Evolutionary conservation across 2,888 invertebrate genomes (phyloP).

Genomic region (Adelognathus sp.): DNA sequence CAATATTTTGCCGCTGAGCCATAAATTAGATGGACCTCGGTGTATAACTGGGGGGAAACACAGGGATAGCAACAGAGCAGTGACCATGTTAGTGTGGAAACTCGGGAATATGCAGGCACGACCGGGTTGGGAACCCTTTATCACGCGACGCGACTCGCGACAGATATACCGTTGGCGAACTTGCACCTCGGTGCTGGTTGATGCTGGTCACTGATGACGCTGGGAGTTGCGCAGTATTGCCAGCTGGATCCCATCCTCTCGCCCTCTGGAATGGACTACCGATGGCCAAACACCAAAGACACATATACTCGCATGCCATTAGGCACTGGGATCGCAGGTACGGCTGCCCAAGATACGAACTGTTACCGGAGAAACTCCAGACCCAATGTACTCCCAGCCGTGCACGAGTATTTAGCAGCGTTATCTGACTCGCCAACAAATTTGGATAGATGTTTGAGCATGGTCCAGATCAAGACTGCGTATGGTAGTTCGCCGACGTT

Average conservation of each 20-base stretch:
- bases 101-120: not conserved
- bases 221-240: not conserved
- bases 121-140: constrained; percentile 64
- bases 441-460: not conserved
- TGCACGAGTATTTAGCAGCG: constrained; percentile 37
- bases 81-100: not conserved
- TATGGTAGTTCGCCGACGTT: too few species aligned
- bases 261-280: not conserved
- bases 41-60: constrained; percentile 49
- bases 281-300: not conserved
- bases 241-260: not conserved
- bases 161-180: constrained; percentile 68
- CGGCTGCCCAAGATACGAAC: not conserved
- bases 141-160: constrained; percentile 67
- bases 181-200: constrained; percentile 60
- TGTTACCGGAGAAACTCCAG: constrained; percentile 28
- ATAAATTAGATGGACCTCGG: constrained; percentile 69
- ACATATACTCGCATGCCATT: not conserved
- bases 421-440: not conserved
- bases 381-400: constrained; percentile 30
- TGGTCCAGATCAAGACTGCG: not conserved
- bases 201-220: constrained; percentile 25
- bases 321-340: not conserved
- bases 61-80: constrained; percentile 34
- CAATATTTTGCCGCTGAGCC: constrained; percentile 70